Percentiles rank a stretch among this genome's conserved stretches.
Conservation (phyloP, 2,888 invertebrate genomes). For the Catocala fraxini region DNA sequence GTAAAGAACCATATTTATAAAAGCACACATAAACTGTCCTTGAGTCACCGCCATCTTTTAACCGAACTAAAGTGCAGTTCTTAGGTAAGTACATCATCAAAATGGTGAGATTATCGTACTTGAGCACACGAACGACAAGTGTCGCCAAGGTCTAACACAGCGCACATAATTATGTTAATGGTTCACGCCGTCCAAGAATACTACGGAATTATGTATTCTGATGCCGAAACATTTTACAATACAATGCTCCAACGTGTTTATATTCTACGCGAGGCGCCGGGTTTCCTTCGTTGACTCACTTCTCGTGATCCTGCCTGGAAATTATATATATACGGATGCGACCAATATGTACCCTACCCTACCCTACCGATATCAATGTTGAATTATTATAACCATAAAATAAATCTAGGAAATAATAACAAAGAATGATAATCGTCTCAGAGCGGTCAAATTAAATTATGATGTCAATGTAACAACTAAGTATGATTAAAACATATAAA, state of each 20-base stretch:
- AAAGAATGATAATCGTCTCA: too few relatives aligned
- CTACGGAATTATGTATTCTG: constrained; percentile 56
- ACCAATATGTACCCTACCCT: too few relatives aligned
- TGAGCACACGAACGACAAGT: constrained; percentile 16
- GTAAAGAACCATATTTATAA: too few relatives aligned
- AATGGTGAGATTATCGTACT: constrained; percentile 8
- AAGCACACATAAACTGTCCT: background rate
- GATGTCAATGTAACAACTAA: too few relatives aligned
- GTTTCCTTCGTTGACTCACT: constrained; percentile 72
- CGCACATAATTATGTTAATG: constrained; percentile 45
- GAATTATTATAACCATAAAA: too few relatives aligned
- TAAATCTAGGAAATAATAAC: too few relatives aligned
- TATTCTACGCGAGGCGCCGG: constrained; percentile 60
- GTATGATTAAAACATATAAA: too few relatives aligned
- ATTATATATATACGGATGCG: background rate
- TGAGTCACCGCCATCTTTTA: too few relatives aligned
- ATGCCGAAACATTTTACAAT: constrained; percentile 62
- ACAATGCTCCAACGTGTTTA: constrained; percentile 63
- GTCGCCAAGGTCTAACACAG: constrained; percentile 42
- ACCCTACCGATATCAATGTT: too few relatives aligned
- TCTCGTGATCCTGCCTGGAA: constrained; percentile 32
- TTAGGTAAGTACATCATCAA: too few relatives aligned
- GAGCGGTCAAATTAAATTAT: too few relatives aligned
- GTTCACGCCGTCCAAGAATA: constrained; percentile 57
- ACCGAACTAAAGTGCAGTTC: too few relatives aligned